phyloP scores from a whole-genome alignment of 2,797 vertebrate species.

The Potorous gilbertii region DNA sequence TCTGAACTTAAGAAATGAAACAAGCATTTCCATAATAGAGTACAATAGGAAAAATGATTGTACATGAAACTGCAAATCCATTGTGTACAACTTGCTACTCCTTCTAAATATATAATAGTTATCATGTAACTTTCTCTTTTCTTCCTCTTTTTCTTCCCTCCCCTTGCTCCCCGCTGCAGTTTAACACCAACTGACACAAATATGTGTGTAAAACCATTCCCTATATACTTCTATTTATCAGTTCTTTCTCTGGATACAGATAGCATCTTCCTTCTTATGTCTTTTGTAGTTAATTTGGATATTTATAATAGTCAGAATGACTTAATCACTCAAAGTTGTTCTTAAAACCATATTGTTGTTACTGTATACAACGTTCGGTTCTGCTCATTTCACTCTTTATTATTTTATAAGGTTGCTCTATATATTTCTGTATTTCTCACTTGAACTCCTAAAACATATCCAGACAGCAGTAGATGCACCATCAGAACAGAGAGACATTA shows the following conservation, averaged over 20 bases:
- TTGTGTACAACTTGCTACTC: not conserved
- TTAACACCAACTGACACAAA: not conserved
- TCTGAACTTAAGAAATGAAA: not conserved
- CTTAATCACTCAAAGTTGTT: not conserved
- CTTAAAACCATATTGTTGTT: not conserved
- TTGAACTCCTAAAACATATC: not conserved
- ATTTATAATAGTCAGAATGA: not conserved
- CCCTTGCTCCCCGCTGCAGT: accelerated
- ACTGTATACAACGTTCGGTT: not conserved
- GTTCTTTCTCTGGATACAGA: not conserved
- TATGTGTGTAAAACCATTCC: not conserved
- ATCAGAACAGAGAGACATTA: not conserved
- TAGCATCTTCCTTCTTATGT: not conserved
- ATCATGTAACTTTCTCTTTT: not conserved
- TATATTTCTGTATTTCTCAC: not conserved
- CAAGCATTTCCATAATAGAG: not conserved
- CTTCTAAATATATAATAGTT: not conserved
- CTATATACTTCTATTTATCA: not conserved
- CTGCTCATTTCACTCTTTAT: not conserved
- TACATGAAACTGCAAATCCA: not conserved
- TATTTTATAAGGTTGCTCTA: not conserved
- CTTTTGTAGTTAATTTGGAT: not conserved
- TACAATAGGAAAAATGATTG: not conserved
- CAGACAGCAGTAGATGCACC: not conserved
- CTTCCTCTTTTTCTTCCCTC: not conserved